Percentiles rank a stretch among this genome's conserved stretches.
These are phyloP conservation scores for Stramonita haemastoma DNA, from an alignment of 2,888 invertebrate genomes.

Conservation along the genomic window DNA sequence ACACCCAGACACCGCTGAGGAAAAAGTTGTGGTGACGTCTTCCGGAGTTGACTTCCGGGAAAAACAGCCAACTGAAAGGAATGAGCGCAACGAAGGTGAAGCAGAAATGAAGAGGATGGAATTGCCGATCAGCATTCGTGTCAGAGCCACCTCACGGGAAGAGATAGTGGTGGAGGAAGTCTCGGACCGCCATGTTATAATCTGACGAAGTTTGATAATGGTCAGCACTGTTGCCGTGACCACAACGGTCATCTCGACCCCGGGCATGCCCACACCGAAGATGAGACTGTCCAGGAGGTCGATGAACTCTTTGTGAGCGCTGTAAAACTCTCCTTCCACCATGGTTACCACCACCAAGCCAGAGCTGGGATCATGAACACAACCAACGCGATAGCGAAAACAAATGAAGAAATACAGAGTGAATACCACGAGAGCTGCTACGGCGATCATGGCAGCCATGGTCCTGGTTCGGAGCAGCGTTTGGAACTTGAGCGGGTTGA, in stretches of 20 bases:
- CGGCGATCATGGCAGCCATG: neutral
- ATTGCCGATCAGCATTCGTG: constrained; percentile 4
- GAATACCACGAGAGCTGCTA: neutral
- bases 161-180: neutral
- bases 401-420: neutral
- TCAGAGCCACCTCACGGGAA: neutral
- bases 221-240: neutral
- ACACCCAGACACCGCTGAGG: neutral
- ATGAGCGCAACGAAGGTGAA: neutral
- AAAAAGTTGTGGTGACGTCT: neutral
- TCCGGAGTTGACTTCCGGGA: neutral
- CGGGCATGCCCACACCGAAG: neutral
- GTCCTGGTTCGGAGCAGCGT: neutral
- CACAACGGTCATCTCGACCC: neutral
- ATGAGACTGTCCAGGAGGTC: neutral
- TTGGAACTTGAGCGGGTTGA: neutral
- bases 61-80: constrained; percentile 7
- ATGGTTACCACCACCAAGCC: neutral
- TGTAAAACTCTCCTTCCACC: neutral
- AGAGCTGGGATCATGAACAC: neutral
- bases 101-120: neutral
- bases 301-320: neutral
- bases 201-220: neutral
- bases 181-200: neutral
- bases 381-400: neutral